phyloP scores from a whole-genome alignment of 1,140 invertebrate genomes.

The Globodera rostochiensis region DNA sequence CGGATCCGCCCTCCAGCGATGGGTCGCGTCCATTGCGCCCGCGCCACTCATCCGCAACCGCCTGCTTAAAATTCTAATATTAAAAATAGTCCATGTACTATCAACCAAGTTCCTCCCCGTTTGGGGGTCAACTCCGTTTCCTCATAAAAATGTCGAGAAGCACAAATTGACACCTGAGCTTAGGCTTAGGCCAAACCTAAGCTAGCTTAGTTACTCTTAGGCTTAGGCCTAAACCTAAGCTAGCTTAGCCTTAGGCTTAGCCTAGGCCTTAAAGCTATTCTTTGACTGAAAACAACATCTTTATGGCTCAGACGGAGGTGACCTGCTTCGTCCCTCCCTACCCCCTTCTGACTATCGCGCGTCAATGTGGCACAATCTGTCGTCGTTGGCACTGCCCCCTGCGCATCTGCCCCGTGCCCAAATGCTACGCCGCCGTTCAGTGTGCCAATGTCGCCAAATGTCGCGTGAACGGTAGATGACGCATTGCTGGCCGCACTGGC shows the following conservation, averaged over 20 bases:
- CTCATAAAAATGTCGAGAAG: not conserved
- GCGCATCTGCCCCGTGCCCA: not conserved
- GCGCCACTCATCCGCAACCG: not conserved
- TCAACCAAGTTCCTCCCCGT: not conserved
- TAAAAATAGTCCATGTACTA: not conserved
- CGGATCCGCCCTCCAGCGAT: not conserved
- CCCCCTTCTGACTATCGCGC: not conserved
- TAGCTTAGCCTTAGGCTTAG: no score
- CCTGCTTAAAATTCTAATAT: not conserved
- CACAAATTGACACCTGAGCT: no score
- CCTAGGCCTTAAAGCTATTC: no score
- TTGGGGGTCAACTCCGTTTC: not conserved
- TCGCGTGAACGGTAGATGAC: not conserved
- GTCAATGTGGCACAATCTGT: slow-evolving; percentile 6
- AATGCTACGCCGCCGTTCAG: not conserved
- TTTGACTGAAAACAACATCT: no score
- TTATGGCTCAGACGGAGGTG: no score
- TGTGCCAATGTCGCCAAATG: slow-evolving; percentile 7
- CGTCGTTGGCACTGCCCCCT: not conserved
- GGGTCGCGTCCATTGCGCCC: not conserved
- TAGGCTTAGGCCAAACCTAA: no score
- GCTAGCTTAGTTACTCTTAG: no score
- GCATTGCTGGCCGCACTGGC: slow-evolving; percentile 23
- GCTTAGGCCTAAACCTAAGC: no score
- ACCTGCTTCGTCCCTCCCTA: not conserved